A percentile compares a stretch with the other conserved stretches of the same genome.
Evolutionary conservation across 1,140 invertebrate genomes (phyloP).

Genomic region (Eufriesea mexicana): DNA sequence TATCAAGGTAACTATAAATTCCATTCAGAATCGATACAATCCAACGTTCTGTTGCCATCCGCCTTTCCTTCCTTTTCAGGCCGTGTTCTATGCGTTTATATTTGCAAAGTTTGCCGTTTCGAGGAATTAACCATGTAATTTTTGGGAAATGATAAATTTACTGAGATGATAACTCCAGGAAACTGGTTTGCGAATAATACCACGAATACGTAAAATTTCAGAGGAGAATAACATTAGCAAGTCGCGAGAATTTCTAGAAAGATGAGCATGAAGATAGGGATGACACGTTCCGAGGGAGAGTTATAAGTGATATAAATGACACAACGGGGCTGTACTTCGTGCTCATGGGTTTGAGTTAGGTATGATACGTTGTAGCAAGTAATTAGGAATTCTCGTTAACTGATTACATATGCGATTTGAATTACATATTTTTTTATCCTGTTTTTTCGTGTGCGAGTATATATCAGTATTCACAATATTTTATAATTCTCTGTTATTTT

Average conservation of each 20-base stretch:
- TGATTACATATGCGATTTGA: neutral
- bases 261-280: neutral
- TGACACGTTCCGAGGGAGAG: neutral
- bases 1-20: constrained; percentile 43
- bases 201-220: constrained; percentile 23
- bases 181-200: neutral
- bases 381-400: neutral
- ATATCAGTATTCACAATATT: too few relatives aligned
- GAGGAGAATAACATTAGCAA: neutral
- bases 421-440: too few relatives aligned
- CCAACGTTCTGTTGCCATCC: too few relatives aligned
- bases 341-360: neutral
- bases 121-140: constrained; percentile 26
- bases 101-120: neutral
- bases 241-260: neutral
- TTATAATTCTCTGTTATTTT: too few relatives aligned
- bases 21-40: constrained; percentile 30
- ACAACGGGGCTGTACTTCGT: neutral
- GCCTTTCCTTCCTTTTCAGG: neutral
- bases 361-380: neutral
- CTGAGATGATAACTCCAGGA: neutral
- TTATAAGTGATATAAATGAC: neutral
- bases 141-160: constrained; percentile 16
- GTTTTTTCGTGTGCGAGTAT: too few relatives aligned
- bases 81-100: neutral